Conservation (phyloP, 1,140 invertebrate genomes). For the Galleria mellonella region DNA sequence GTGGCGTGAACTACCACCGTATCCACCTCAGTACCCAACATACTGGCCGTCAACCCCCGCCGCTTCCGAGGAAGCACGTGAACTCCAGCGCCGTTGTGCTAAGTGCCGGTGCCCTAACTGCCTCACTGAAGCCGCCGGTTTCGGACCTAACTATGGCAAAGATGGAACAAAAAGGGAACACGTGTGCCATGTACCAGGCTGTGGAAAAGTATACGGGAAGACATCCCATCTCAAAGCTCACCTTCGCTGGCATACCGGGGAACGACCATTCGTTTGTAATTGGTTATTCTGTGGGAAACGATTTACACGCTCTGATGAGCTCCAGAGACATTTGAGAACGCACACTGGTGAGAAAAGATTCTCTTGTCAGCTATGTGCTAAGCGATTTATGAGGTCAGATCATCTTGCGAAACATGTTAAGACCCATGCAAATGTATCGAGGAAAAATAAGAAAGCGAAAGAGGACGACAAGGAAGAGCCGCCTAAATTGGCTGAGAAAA, state of each 20-base stretch:
- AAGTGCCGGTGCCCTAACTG: slow-evolving; percentile 85
- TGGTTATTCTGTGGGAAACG: slow-evolving; percentile 97
- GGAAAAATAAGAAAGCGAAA: slow-evolving; percentile 61
- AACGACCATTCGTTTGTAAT: slow-evolving; percentile 94
- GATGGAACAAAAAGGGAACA: slow-evolving; percentile 84
- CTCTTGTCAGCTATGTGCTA: slow-evolving; percentile 82
- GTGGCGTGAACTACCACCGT: slow-evolving; percentile 51
- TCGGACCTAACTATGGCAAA: slow-evolving; percentile 76
- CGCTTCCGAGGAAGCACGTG: slow-evolving; percentile 49
- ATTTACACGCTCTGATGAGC: slow-evolving; percentile 98
- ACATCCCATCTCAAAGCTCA: slow-evolving; percentile 97
- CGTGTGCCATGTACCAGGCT: slow-evolving; percentile 98
- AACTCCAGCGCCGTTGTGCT: slow-evolving; percentile 72
- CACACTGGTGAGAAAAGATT: slow-evolving; percentile 91
- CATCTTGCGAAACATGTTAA: slow-evolving; percentile 92
- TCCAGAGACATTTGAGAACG: slow-evolving; percentile 90
- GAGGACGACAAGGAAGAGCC: slow-evolving; percentile 53
- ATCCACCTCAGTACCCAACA: slow-evolving; percentile 46
- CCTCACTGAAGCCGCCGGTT: slow-evolving; percentile 78
- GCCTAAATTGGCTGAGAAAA: slow-evolving; percentile 33
- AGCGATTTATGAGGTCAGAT: slow-evolving; percentile 89
- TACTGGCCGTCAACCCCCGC: slow-evolving; percentile 46
- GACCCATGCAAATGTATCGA: slow-evolving; percentile 81
- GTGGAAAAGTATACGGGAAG: slow-evolving; percentile 98
- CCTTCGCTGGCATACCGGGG: slow-evolving; percentile 94